These are phyloP conservation scores for Pygoscelis adeliae DNA, from an alignment of 2,113 vertebrate species.

Conservation along the genomic window DNA sequence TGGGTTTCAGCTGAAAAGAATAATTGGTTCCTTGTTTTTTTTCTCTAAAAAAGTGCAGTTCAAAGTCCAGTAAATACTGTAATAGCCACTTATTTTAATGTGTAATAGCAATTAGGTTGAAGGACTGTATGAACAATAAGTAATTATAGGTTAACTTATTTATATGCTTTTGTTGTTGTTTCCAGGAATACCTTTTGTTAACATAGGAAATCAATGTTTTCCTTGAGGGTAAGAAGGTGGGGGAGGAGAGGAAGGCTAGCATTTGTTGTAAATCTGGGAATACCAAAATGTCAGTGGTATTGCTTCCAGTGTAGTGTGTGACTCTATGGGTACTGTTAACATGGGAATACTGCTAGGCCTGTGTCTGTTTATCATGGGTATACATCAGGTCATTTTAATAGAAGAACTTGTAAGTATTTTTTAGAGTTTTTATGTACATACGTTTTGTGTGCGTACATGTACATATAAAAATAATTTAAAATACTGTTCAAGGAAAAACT, in stretches of 20 bases:
- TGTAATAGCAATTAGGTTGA: conserved; percentile 11
- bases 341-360: not conserved
- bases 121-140: not conserved
- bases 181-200: conserved; percentile 15
- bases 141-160: not conserved
- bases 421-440: not conserved
- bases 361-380: not conserved
- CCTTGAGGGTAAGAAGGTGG: not conserved
- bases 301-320: not conserved
- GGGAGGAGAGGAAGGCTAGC: not conserved
- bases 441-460: not conserved
- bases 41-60: not conserved
- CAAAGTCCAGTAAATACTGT: not conserved
- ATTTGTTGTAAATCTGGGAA: not conserved
- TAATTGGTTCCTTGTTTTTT: not conserved
- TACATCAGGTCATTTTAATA: not conserved
- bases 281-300: not conserved
- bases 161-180: not conserved
- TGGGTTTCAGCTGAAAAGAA: conserved; percentile 18
- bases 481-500: not conserved
- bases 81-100: conserved; percentile 14
- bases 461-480: not conserved
- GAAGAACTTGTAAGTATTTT: not conserved
- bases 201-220: not conserved
- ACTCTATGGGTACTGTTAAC: not conserved